phyloP scores from a whole-genome alignment of 2,888 invertebrate genomes.

The Digitonthophagus gazella region DNA sequence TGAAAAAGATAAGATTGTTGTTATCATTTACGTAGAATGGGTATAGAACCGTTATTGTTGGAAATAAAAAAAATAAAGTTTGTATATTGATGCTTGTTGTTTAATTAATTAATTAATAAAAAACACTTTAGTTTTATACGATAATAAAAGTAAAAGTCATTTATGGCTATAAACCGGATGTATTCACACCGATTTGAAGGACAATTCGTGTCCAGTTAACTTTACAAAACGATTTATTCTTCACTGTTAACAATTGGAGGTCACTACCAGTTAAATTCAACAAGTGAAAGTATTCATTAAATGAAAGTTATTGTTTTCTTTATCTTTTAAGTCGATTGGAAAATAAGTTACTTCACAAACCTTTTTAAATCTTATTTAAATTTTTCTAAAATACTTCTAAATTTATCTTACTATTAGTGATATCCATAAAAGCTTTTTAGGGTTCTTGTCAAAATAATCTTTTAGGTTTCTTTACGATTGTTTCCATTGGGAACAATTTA shows the following conservation, averaged over 20 bases:
- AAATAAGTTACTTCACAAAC: too few relatives aligned
- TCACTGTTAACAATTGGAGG: not conserved
- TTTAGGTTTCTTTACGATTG: not conserved
- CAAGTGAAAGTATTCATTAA: not conserved
- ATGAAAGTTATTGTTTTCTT: not conserved
- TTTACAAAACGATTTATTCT: not conserved
- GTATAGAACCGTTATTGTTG: not conserved
- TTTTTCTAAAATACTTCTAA: not conserved
- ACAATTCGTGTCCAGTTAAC: not conserved
- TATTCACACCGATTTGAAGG: not conserved
- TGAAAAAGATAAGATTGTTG: not conserved
- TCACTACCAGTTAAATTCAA: not conserved
- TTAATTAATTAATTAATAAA: not conserved
- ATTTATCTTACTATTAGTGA: not conserved
- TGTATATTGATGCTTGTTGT: not conserved
- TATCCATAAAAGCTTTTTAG: not conserved
- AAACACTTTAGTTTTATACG: not conserved
- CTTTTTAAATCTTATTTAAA: too few relatives aligned
- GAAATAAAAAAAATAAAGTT: not conserved
- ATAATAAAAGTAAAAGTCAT: not conserved
- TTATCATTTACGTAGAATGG: not conserved
- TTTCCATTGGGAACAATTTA: not conserved
- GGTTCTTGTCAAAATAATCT: not conserved
- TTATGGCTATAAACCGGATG: not conserved
- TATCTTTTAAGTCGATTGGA: too few relatives aligned